Base-by-base conservation (phyloP, 1,140 invertebrate species). In the Coelopa frigida region DNA sequence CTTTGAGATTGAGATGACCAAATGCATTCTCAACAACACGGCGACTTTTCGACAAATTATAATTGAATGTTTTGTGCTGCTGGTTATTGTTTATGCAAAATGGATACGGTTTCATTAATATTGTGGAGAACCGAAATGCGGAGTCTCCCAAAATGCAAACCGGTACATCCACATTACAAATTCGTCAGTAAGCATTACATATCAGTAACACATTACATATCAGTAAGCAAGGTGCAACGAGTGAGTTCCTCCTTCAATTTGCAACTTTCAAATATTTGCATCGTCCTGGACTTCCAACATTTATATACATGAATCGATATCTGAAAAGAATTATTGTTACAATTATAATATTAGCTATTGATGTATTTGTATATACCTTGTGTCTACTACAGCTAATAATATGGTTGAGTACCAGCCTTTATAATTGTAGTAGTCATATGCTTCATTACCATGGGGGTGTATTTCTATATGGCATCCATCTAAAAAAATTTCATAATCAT, bases 381-480 rank as follows among this genome's bases (percentile, higher is more conserved):
- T 35, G 22, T 48, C 46, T 15, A 42, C 46, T 11, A 32, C 10
- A 10, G 46, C 46, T 12, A 48, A 24, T 6, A 48, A 32, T 31
- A 48, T 26, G 5, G 36, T 21, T 7, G 38, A 48, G 21, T 48
- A 33, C 46, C 46, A 48, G 3, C 46, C 46, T 33, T 48, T 42
- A 15, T 38, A 48, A 24, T 48, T 48, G 17, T 31, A 36, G 26
- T 48, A 42, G 23, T 43, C 39, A 5, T 18, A 11, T 15, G 46
- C 37, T 11, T 48, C 46, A 21, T n/a, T 4, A 12, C 22, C 20
- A 31, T 15, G 26, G 14, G 46, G 29, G 12, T 27, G 12, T 3
- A 42, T 22, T 48, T 42, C 39, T 27, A 48, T 48, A 27, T 48
- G 46, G 26, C 45, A 46, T 39, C 35, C 45, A 39, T 46, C 45